Percentiles rank a stretch among this genome's conserved stretches.
Conservation (phyloP, 2,113 vertebrate species). For the Apus apus region DNA sequence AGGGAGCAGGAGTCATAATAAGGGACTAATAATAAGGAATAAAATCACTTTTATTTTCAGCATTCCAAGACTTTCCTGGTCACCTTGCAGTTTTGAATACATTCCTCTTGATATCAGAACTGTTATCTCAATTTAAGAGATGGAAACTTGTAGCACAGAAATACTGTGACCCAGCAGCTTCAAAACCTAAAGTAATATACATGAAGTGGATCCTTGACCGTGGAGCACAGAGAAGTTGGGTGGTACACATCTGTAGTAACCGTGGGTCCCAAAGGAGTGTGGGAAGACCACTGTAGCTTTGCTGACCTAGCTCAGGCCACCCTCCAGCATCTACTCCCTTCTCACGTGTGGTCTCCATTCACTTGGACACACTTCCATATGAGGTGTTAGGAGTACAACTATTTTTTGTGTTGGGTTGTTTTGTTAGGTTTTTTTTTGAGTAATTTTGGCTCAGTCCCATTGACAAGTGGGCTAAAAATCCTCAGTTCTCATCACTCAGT, state of each 20-base stretch:
- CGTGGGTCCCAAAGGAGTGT: background rate
- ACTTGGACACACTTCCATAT: background rate
- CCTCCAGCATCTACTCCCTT: background rate
- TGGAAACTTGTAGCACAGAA: background rate
- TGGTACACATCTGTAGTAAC: background rate
- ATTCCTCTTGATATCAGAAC: background rate
- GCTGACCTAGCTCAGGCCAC: background rate
- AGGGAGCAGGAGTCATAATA: background rate
- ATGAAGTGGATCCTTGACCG: fast-evolving
- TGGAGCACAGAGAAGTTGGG: background rate
- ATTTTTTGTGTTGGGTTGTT: background rate
- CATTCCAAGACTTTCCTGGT: background rate
- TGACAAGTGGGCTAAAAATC: background rate
- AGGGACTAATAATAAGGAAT: background rate
- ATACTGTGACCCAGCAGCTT: background rate
- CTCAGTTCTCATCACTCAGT: background rate
- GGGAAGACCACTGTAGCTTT: background rate
- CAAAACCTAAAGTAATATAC: background rate
- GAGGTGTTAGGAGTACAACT: background rate
- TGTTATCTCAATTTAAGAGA: background rate
- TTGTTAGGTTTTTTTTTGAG: background rate
- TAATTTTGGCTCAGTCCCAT: background rate
- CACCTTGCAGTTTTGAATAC: background rate
- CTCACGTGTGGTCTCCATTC: background rate
- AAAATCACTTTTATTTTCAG: background rate